phyloP scores from a whole-genome alignment of 1,140 invertebrate genomes.

The Pseudomyrmex flavicornis region DNA sequence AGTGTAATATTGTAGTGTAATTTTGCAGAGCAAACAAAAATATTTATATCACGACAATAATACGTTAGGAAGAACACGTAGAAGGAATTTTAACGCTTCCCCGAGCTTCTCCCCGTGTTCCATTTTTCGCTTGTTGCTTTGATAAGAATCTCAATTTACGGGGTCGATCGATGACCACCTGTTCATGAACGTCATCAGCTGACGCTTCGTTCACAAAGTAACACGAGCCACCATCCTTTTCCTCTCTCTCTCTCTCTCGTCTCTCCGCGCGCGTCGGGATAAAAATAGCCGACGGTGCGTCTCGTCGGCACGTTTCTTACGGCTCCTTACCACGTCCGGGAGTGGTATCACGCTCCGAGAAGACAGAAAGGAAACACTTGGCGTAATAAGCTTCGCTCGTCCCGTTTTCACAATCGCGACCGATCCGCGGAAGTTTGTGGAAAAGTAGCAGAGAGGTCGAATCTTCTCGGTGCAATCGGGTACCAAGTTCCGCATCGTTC shows the following conservation, averaged over 20 bases:
- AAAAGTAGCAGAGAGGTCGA: conserved; percentile 47
- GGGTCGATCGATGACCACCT: conserved; percentile 57
- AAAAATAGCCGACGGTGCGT: conserved; percentile 60
- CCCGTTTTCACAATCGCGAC: conserved; percentile 6
- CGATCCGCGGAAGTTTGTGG: conserved; percentile 43
- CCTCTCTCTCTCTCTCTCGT: conserved; percentile 11
- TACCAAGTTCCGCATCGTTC: conserved; percentile 29
- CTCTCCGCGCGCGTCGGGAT: conserved; percentile 5
- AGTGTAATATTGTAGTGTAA: too few species aligned
- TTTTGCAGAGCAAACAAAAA: not conserved
- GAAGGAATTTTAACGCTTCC: not conserved
- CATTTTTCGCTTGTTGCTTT: not conserved
- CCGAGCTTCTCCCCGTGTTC: not conserved
- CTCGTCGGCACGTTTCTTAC: conserved; percentile 39
- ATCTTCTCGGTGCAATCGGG: conserved; percentile 63
- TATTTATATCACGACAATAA: too few species aligned
- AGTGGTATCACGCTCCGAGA: conserved; percentile 6
- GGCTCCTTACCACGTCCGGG: conserved; percentile 17
- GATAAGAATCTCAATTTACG: conserved; percentile 44
- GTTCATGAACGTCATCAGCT: conserved; percentile 56
- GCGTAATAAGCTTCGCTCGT: conserved; percentile 58
- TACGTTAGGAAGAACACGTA: not conserved
- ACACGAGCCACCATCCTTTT: conserved; percentile 7
- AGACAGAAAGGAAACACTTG: conserved; percentile 60
- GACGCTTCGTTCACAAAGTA: conserved; percentile 53